Evolutionary conservation across 2,113 vertebrate genomes (phyloP).

Genomic region (Bufo gargarizans): DNA sequence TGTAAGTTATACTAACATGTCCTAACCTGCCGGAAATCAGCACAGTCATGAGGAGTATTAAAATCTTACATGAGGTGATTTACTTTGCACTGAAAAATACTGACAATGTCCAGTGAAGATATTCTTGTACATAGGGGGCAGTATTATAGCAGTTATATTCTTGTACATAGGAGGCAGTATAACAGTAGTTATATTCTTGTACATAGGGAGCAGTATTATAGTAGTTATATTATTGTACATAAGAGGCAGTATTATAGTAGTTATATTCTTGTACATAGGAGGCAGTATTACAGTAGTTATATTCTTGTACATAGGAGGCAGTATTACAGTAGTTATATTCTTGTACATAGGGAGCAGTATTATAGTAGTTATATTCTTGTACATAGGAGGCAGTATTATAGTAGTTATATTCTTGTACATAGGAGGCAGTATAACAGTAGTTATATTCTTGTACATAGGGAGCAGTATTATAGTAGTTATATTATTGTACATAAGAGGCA

Average conservation of each 20-base stretch:
- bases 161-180: background rate
- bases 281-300: background rate
- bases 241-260: background rate
- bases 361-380: background rate
- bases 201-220: too few species aligned
- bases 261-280: background rate
- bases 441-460: background rate
- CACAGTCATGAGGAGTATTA: background rate
- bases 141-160: background rate
- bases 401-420: background rate
- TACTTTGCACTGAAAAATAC: too few species aligned
- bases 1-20: background rate
- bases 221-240: constrained; percentile 5
- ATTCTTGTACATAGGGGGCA: background rate
- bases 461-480: background rate
- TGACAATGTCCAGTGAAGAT: background rate
- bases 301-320: background rate
- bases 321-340: background rate
- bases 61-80: background rate
- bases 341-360: background rate
- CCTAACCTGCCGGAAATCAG: background rate
- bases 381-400: background rate
- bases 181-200: constrained; percentile 5
- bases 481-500: background rate
- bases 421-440: background rate